A percentile compares a stretch with the other conserved stretches of the same genome.
Evolutionary conservation across 1,140 invertebrate genomes (phyloP).

Genomic region (Polyergus mexicanus): DNA sequence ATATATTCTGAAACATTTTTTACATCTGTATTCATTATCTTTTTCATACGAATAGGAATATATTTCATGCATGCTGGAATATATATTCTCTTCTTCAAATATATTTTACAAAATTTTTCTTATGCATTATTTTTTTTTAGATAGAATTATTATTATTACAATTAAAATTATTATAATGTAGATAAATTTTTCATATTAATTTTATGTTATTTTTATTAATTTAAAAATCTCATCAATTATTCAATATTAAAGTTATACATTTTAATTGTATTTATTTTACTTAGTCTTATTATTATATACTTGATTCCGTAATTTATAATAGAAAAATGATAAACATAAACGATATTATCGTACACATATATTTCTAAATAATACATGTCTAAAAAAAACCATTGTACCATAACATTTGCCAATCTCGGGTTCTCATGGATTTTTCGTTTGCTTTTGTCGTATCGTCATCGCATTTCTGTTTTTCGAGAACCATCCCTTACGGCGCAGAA

Average conservation of each 20-base stretch:
- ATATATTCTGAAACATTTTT: constrained; percentile 30
- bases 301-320: neutral
- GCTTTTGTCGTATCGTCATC: constrained; percentile 20
- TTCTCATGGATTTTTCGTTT: neutral
- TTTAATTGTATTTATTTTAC: neutral
- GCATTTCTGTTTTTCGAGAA: neutral
- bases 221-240: neutral
- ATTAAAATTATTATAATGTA: constrained; percentile 9
- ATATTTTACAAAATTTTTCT: neutral
- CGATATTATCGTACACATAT: neutral
- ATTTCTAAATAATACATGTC: neutral
- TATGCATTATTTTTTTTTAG: neutral
- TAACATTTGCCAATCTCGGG: neutral
- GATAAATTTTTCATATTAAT: neutral
- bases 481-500: neutral
- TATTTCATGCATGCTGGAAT: neutral
- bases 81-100: neutral
- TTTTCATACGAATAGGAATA: constrained; percentile 12
- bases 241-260: neutral
- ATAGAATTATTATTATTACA: neutral
- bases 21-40: neutral
- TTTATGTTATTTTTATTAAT: neutral
- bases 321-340: neutral
- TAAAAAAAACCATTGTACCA: neutral
- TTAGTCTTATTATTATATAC: neutral